phyloP scores from a whole-genome alignment of 1,140 invertebrate genomes.

The Ceratina australensis region DNA sequence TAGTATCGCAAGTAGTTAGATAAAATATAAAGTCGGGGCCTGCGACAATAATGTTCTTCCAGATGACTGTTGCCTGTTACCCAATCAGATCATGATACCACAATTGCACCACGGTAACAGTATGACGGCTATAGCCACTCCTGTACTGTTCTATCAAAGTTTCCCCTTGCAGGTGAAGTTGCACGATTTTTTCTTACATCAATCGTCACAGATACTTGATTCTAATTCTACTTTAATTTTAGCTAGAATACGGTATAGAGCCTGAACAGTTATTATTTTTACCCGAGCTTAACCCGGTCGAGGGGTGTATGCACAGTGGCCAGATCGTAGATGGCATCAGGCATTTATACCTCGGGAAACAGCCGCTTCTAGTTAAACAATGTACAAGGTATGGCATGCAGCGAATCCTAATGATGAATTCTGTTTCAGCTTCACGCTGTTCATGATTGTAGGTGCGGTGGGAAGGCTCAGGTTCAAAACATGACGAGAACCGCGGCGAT shows the following conservation, averaged over 20 bases:
- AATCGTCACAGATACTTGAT: conserved; percentile 13
- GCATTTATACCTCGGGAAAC: conserved; percentile 88
- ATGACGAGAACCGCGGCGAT: conserved; percentile 87
- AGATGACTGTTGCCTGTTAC: conserved; percentile 94
- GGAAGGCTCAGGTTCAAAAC: conserved; percentile 86
- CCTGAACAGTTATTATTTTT: conserved; percentile 84
- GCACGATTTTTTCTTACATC: background rate
- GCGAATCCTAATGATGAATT: background rate
- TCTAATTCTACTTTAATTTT: conserved; percentile 58
- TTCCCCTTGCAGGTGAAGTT: conserved; percentile 83
- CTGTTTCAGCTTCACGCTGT: background rate
- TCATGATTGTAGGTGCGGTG: conserved; percentile 83
- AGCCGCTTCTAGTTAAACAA: conserved; percentile 84
- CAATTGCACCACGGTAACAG: conserved; percentile 85
- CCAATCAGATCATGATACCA: conserved; percentile 92
- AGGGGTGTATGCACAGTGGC: conserved; percentile 84
- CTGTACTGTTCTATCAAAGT: conserved; percentile 84
- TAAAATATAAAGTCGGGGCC: background rate
- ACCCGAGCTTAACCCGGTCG: conserved; percentile 83
- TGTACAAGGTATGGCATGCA: conserved; percentile 82
- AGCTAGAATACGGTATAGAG: conserved; percentile 87
- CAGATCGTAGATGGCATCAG: conserved; percentile 87
- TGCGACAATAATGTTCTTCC: conserved; percentile 59
- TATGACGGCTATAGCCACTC: conserved; percentile 84
- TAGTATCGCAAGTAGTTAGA: no score